Percentiles rank a stretch among this genome's conserved stretches.
phyloP scores from a whole-genome alignment of 1,140 invertebrate genomes.

The Cecropterus lyciades region DNA sequence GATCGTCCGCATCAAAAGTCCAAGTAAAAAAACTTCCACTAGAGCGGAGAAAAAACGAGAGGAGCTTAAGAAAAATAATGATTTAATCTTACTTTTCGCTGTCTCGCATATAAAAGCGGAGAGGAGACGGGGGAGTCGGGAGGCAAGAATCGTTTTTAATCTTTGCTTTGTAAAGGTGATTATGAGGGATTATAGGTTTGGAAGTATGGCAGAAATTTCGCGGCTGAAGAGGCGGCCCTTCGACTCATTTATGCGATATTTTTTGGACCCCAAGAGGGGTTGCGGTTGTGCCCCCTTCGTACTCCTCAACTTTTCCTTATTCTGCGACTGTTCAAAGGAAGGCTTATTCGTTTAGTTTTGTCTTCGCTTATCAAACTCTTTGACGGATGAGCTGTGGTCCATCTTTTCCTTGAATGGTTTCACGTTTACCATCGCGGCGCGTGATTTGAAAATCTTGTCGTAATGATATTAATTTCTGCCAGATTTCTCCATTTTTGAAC shows the following conservation, averaged over 20 bases:
- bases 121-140: constrained; percentile 52
- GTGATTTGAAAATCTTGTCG: neutral
- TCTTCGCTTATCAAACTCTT: constrained; percentile 51
- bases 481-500: too few relatives aligned
- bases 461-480: too few relatives aligned
- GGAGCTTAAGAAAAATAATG: constrained; percentile 84
- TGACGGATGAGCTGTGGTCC: constrained; percentile 59
- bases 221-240: constrained; percentile 70
- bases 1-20: constrained; percentile 83
- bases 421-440: neutral
- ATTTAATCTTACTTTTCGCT: constrained; percentile 82
- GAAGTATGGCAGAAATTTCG: constrained; percentile 82
- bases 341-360: constrained; percentile 72
- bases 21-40: constrained; percentile 78
- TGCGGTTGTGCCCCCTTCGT: constrained; percentile 67
- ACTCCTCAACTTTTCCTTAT: constrained; percentile 78
- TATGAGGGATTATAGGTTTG: constrained; percentile 85
- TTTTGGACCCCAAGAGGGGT: constrained; percentile 72
- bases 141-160: constrained; percentile 84
- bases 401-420: neutral
- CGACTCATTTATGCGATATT: constrained; percentile 76
- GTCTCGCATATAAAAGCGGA: constrained; percentile 80
- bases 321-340: constrained; percentile 74
- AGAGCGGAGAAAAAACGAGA: constrained; percentile 77
- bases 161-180: constrained; percentile 86